Conservation (phyloP, 2,888 invertebrate genomes). For the Drosophila tripunctata region DNA sequence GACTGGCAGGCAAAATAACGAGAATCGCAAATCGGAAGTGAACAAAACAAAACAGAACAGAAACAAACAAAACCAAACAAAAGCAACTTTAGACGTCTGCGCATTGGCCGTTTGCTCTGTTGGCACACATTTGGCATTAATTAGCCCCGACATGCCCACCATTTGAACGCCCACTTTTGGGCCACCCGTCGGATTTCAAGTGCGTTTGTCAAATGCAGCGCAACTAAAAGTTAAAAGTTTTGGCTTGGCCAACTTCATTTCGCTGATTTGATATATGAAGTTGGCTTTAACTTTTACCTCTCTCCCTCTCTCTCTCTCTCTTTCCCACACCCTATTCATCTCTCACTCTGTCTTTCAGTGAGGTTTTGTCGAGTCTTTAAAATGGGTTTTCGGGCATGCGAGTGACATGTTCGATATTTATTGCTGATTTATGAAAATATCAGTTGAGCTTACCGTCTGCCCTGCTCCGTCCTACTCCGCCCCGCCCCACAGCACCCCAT, state of each 20-base stretch:
- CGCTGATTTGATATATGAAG: constrained; percentile 22
- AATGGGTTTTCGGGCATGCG: constrained; percentile 42
- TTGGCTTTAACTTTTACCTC: background rate
- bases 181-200: background rate
- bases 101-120: constrained; percentile 36
- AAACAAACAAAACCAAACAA: constrained; percentile 57
- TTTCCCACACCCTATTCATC: background rate
- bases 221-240: constrained; percentile 34
- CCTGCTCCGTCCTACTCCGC: constrained; percentile 5
- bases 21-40: constrained; percentile 5
- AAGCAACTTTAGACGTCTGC: constrained; percentile 68
- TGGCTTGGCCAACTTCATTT: constrained; percentile 16
- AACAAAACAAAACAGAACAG: constrained; percentile 23
- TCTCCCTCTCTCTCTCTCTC: background rate
- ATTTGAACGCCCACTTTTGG: background rate
- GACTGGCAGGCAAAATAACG: constrained; percentile 52
- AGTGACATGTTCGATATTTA: constrained; percentile 68
- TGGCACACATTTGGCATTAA: constrained; percentile 67
- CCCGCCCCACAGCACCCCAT: background rate
- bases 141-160: constrained; percentile 56
- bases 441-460: constrained; percentile 20
- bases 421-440: constrained; percentile 74
- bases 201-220: constrained; percentile 62
- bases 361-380: constrained; percentile 24
- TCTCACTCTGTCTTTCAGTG: background rate